Conservation (phyloP, 2,797 vertebrate genomes). For the Lates japonicus region DNA sequence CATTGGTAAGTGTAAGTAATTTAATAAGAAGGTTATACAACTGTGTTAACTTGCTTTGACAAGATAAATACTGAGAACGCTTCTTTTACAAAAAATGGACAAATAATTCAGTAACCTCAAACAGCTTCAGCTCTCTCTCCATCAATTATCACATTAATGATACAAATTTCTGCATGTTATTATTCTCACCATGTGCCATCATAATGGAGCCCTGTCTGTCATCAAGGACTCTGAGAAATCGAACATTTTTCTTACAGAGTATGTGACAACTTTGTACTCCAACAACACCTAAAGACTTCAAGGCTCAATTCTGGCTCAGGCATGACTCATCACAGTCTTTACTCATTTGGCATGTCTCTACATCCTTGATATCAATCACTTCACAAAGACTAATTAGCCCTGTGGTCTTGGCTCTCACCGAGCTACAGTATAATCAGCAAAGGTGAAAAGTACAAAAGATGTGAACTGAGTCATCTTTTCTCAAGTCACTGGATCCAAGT, state of each 20-base stretch:
- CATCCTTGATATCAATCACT: constrained; percentile 81
- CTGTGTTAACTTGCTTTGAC: background rate
- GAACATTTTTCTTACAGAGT: constrained; percentile 32
- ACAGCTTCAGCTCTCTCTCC: background rate
- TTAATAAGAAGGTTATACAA: background rate
- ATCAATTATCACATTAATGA: background rate
- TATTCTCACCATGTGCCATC: constrained; percentile 13
- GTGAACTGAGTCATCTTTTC: constrained; percentile 48
- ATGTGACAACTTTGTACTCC: constrained; percentile 48
- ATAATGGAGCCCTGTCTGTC: constrained; percentile 15
- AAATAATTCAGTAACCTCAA: background rate
- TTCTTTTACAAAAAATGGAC: background rate
- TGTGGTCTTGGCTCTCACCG: constrained; percentile 64
- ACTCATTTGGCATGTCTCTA: constrained; percentile 72
- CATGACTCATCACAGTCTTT: constrained; percentile 64
- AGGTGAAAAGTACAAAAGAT: constrained; percentile 59
- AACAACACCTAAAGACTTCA: constrained; percentile 58
- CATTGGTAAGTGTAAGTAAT: background rate
- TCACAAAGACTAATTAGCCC: constrained; percentile 80
- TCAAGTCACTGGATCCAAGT: constrained; percentile 25
- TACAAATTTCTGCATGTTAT: constrained; percentile 3
- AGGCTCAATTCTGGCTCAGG: constrained; percentile 53
- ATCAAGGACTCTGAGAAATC: constrained; percentile 48
- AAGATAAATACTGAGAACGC: background rate
- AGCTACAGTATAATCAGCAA: constrained; percentile 52